Evolutionary conservation across 2,888 invertebrate species (phyloP).

Genomic region (Anodontia alba): DNA sequence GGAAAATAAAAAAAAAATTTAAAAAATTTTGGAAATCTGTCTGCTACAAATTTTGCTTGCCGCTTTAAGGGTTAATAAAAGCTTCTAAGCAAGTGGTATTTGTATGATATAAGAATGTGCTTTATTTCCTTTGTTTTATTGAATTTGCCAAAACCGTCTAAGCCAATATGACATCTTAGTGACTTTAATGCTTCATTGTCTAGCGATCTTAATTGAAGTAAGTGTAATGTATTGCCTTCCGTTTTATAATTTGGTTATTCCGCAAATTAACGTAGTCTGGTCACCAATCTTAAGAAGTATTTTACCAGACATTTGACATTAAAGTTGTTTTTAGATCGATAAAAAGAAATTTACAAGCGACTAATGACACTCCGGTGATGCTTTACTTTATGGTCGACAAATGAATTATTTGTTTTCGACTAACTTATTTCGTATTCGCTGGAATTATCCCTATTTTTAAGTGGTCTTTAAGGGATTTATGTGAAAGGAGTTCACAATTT

Average conservation of each 20-base stretch:
- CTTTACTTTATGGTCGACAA: slow-evolving; percentile 18
- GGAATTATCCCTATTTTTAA: slow-evolving; percentile 18
- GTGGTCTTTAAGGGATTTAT: slow-evolving; percentile 20
- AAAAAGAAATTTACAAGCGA: slow-evolving; percentile 29
- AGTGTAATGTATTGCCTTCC: slow-evolving; percentile 51
- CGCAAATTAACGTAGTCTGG: slow-evolving; percentile 40
- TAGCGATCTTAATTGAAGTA: slow-evolving; percentile 47
- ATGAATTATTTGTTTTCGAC: slow-evolving; percentile 30
- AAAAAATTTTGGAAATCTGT: no score
- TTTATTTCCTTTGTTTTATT: slow-evolving; percentile 13
- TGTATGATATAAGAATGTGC: slow-evolving; percentile 9
- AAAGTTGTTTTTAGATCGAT: slow-evolving; percentile 32
- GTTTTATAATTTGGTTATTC: slow-evolving; percentile 59
- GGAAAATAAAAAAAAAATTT: no score
- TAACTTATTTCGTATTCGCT: slow-evolving; percentile 14
- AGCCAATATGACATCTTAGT: slow-evolving; percentile 22
- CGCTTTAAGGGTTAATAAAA: no score
- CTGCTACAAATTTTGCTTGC: no score
- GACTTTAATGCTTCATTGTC: slow-evolving; percentile 34
- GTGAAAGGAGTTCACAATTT: slow-evolving; percentile 15
- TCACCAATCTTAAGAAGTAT: slow-evolving; percentile 21
- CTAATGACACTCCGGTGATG: slow-evolving; percentile 22
- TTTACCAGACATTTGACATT: slow-evolving; percentile 32
- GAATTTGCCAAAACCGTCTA: slow-evolving; percentile 20
- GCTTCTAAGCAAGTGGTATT: neutral